Percentiles rank a stretch among this genome's conserved stretches.
phyloP scores from a whole-genome alignment of 2,797 vertebrate genomes.

The Pterois miles region DNA sequence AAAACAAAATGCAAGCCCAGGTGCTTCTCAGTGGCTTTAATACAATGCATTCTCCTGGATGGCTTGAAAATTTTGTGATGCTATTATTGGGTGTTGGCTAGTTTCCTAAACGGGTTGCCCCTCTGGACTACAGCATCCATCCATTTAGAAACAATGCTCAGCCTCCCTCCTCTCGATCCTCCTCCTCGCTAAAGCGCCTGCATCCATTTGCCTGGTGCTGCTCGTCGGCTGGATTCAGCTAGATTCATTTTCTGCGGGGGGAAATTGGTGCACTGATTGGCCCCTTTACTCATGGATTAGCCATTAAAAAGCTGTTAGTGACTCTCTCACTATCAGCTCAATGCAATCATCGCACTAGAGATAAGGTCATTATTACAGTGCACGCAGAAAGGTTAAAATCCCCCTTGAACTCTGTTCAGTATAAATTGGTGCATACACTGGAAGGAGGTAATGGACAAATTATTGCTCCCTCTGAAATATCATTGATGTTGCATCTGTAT shows the following conservation, averaged over 20 bases:
- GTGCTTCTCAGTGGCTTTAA: constrained; percentile 25
- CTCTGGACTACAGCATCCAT: constrained; percentile 67
- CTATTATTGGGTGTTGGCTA: constrained; percentile 70
- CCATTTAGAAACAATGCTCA: constrained; percentile 72
- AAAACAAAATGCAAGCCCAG: constrained; percentile 14
- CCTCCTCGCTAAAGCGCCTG: constrained; percentile 49
- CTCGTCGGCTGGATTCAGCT: constrained; percentile 60
- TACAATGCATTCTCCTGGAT: constrained; percentile 54
- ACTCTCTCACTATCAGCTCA: constrained; percentile 74
- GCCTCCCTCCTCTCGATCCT: constrained; percentile 54
- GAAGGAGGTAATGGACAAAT: constrained; percentile 75
- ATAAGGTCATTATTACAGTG: constrained; percentile 79
- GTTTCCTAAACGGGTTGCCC: constrained; percentile 68
- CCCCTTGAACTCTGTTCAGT: constrained; percentile 73
- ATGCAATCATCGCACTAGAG: constrained; percentile 75
- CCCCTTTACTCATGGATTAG: constrained; percentile 84
- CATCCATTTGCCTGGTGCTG: constrained; percentile 68
- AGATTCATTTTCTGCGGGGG: constrained; percentile 78
- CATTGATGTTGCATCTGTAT: constrained; percentile 59
- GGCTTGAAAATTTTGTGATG: constrained; percentile 68
- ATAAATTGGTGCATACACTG: constrained; percentile 70
- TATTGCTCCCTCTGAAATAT: constrained; percentile 72
- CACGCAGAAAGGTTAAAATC: constrained; percentile 74
- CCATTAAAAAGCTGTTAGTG: constrained; percentile 85
- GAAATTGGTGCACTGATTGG: constrained; percentile 79